Evolutionary conservation across 2,888 invertebrate genomes (phyloP).

Genomic region (Heliconius sara): DNA sequence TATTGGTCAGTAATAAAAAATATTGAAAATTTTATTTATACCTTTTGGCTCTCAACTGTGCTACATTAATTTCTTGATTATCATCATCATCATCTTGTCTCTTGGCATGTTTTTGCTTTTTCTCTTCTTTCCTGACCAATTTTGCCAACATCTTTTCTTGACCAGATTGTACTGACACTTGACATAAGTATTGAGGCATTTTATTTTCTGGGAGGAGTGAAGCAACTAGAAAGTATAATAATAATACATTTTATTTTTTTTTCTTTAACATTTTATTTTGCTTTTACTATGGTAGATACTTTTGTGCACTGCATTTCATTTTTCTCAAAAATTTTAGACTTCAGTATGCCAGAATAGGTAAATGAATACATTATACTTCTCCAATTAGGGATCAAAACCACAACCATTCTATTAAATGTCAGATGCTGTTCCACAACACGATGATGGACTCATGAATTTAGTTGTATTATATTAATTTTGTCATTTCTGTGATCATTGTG

Average conservation of each 20-base stretch:
- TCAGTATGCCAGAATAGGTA: too few species aligned
- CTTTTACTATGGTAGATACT: background rate
- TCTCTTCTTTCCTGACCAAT: constrained; percentile 92
- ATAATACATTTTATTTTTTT: background rate
- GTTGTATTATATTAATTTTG: too few species aligned
- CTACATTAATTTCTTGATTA: constrained; percentile 80
- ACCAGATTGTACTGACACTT: constrained; percentile 93
- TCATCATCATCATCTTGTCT: constrained; percentile 74
- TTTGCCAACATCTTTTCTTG: constrained; percentile 91
- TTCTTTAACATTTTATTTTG: background rate
- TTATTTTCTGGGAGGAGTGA: constrained; percentile 72
- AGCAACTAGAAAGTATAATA: constrained; percentile 57
- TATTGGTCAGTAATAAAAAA: too few species aligned
- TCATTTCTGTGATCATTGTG: too few species aligned
- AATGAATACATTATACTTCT: too few species aligned
- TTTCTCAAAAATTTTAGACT: too few species aligned
- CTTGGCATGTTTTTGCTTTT: constrained; percentile 84
- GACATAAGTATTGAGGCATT: constrained; percentile 89
- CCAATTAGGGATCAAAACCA: too few species aligned
- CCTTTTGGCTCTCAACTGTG: constrained; percentile 83
- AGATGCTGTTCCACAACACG: too few species aligned
- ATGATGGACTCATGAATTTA: too few species aligned
- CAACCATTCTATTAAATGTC: too few species aligned
- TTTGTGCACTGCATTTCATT: background rate
- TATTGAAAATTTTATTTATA: constrained; percentile 42